Evolutionary conservation across 1,140 invertebrate species (phyloP), one percentile per base, ranked within the genome.

Genomic region (Tribolium castaneum): DNA sequence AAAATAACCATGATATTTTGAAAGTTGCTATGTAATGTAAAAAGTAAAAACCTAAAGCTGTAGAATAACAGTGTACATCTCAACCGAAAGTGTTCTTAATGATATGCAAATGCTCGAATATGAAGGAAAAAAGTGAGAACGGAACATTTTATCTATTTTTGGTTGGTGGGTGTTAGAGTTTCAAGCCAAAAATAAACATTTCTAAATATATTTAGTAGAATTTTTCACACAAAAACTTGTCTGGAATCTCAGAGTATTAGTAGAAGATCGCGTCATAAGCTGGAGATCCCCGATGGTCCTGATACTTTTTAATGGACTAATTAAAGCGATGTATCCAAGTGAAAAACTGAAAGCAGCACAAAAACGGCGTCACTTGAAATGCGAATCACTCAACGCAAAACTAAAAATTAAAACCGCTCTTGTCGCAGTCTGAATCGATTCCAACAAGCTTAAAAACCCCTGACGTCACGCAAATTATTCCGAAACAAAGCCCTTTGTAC

Each of bases 391-490:
- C 39, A 45, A 45, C 39, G 16, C 16, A 45, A 45, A 45, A 45
- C 9, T 45, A 45, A 45, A 45, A 45, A 45, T 7, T 45, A 45
- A 45, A 45, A 45, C 7, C 9, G 39, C 39, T 45, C n/a, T 45
- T 9, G 39, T 3, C 35, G 35, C 35, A 39, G 35, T 10, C 39
- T 45, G 39, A 3, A 45, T 45, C 5, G 39, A 45, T 45, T 45
- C 39, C 2, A 45, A 10, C 39, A 45, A 45, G 39, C 39, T 45
- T 45, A 45, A 45, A 39, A 45, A 45, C 9, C 39, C 12, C 13
- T 52, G 51, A 52, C 51, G 51, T 52, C 51, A 22, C 19, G 19
- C 54, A 59, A 59, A 59, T 59, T 59, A 59, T 59, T 59, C 54
- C 2, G 54, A 59, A 59, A 59, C 22, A 59, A 59, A 59, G 22